Base-by-base conservation (phyloP, 2,797 vertebrate species). In the Labeo calbasu region DNA sequence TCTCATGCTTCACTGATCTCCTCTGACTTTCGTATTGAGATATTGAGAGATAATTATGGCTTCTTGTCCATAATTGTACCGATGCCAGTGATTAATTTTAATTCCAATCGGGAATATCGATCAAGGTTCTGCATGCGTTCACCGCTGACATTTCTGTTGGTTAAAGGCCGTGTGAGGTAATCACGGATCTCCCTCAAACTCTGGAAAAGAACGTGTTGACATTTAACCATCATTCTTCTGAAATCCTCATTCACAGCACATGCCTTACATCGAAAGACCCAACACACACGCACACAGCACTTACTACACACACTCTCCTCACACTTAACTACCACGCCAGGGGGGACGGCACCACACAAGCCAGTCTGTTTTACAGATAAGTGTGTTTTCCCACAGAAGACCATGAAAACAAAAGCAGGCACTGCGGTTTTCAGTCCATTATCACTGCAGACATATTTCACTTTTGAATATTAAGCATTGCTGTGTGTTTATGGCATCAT, bases 211-310 rank as follows among this genome's bases (percentile, higher is more conserved):
- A 48, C 2, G 10, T 81, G 25, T 57, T 86, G 85, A 84, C 71
- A 81, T 84, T 86, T 84, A 84, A 48, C 23, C 81, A 69, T 69
- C 84, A 68, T 46, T 77, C 71, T 48, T 51, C 51, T 77, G 51
- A 76, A 81, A 81, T 75, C 51, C 40, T 77, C 71, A 76, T 85
- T 76, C 63, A 70, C n/a, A 61, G 28, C 72, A 69, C 70, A 80
- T 43, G 23, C 70, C 36, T 73, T 28, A 19, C 59, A 75, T 40
- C 17, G 5, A 68, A 28, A 55, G 4, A 55, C n/a, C 65, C n/a
- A 13, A 61, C 50, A 69, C 36, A 61, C 46, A 71, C 51, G 77
- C 43, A 40, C 57, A 61, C 36, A 80, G 53, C 71, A 25, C 51
- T 57, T 51, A 48, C 50, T 46, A 36, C 61, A 85, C 68, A 61